Evolutionary conservation across 1,140 invertebrate species (phyloP).

Genomic region (Tetranychus urticae): DNA sequence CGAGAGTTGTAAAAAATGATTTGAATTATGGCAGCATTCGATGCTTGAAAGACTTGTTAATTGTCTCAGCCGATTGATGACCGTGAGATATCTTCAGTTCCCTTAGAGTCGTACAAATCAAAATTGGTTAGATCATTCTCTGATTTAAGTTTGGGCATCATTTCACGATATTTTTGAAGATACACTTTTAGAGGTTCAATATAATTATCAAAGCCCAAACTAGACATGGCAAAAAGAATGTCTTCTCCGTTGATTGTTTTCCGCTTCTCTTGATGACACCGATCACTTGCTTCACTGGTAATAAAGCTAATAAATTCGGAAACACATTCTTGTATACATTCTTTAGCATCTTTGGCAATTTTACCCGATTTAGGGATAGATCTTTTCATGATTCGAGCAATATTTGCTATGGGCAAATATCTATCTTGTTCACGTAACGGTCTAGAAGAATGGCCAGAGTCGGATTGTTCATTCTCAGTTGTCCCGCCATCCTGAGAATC

Average conservation of each 20-base stretch:
- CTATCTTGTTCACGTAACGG: slow-evolving; percentile 46
- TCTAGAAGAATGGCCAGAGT: slow-evolving; percentile 16
- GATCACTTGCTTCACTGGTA: slow-evolving; percentile 87
- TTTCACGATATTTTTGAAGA: slow-evolving; percentile 83
- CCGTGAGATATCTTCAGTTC: too few relatives aligned
- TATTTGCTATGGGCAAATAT: slow-evolving; percentile 92
- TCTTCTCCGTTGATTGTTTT: slow-evolving; percentile 99
- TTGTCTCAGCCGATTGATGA: too few relatives aligned
- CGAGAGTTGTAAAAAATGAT: too few relatives aligned
- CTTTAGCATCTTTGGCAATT: slow-evolving; percentile 96
- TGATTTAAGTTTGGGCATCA: slow-evolving; percentile 1
- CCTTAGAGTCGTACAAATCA: too few relatives aligned
- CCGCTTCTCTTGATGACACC: slow-evolving; percentile 87
- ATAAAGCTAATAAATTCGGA: slow-evolving; percentile 99
- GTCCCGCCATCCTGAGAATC: background rate
- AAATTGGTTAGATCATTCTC: background rate
- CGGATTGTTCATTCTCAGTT: slow-evolving; percentile 4
- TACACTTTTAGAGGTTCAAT: slow-evolving; percentile 89
- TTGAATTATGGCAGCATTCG: too few relatives aligned
- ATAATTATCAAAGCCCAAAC: slow-evolving; percentile 93
- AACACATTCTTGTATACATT: slow-evolving; percentile 98
- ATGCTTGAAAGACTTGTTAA: too few relatives aligned
- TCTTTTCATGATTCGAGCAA: slow-evolving; percentile 96
- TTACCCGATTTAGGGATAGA: slow-evolving; percentile 88
- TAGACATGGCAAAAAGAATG: slow-evolving; percentile 86